Percentiles rank a stretch among this genome's conserved stretches.
Conservation (phyloP, 2,797 vertebrate genomes). For the Danio albolineatus region DNA sequence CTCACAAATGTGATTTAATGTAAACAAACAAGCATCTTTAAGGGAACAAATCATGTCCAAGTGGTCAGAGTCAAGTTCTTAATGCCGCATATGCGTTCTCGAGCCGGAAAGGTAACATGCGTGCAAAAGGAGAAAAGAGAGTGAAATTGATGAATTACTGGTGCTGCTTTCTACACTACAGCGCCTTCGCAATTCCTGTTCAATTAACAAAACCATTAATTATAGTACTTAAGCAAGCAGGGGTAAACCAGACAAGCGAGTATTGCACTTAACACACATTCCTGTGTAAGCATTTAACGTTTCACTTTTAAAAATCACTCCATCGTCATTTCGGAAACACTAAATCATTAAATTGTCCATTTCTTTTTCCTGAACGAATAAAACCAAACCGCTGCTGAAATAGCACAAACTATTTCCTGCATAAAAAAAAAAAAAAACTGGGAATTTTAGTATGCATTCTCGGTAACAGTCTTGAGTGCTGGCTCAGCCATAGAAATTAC, state of each 20-base stretch:
- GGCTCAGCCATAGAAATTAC: slow-evolving; percentile 40
- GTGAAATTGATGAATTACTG: slow-evolving; percentile 65
- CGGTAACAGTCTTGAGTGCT: slow-evolving; percentile 26
- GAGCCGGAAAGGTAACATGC: slow-evolving; percentile 10
- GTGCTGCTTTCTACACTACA: slow-evolving; percentile 59
- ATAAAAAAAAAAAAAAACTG: slow-evolving; percentile 12
- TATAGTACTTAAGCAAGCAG: slow-evolving; percentile 62
- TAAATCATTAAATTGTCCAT: slow-evolving; percentile 62
- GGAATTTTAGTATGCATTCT: slow-evolving; percentile 27
- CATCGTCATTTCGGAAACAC: slow-evolving; percentile 66
- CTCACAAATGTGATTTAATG: slow-evolving; percentile 4
- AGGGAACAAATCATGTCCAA: slow-evolving; percentile 15
- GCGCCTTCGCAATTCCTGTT: slow-evolving; percentile 54
- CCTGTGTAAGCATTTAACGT: slow-evolving; percentile 52
- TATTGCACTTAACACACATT: slow-evolving; percentile 54
- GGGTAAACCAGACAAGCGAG: slow-evolving; percentile 59
- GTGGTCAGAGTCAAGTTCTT: slow-evolving; percentile 26
- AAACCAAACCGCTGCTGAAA: slow-evolving; percentile 30
- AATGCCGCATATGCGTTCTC: slow-evolving; percentile 61
- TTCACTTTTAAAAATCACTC: slow-evolving; percentile 66
- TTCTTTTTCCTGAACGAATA: slow-evolving; percentile 49
- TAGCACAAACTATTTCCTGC: slow-evolving; percentile 21
- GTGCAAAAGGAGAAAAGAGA: slow-evolving; percentile 13
- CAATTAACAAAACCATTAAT: slow-evolving; percentile 68
- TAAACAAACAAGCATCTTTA: slow-evolving; percentile 5